A percentile compares a stretch with the other conserved stretches of the same genome.
Conservation (phyloP, 2,888 invertebrate genomes). For the Monoplex corrugatus region DNA sequence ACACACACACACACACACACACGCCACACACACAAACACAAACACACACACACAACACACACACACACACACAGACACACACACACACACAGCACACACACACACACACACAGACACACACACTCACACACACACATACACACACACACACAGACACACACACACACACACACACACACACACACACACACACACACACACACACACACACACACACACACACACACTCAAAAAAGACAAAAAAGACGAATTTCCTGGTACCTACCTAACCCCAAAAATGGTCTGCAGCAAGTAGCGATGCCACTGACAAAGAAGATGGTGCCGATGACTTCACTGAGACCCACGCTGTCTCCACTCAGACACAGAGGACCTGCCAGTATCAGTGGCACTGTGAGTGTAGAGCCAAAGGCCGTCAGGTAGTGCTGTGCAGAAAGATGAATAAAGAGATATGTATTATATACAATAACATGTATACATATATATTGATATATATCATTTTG, state of each 20-base stretch:
- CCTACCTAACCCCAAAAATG: conserved; percentile 79
- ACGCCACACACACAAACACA: too few species aligned
- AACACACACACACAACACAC: neutral
- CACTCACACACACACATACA: conserved; percentile 36
- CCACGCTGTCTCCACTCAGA: conserved; percentile 84
- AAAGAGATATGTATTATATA: too few species aligned
- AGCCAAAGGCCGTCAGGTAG: conserved; percentile 88
- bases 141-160: neutral
- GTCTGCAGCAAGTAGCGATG: conserved; percentile 79
- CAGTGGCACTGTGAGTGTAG: conserved; percentile 90
- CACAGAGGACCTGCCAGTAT: conserved; percentile 89
- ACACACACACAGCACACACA: neutral
- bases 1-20: too few species aligned
- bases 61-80: conserved; percentile 35
- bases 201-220: neutral
- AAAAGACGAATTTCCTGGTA: too few species aligned
- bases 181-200: neutral
- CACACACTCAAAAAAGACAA: neutral
- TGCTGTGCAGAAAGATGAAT: conserved; percentile 72
- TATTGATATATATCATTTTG: too few species aligned
- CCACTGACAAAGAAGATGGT: conserved; percentile 81
- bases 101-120: conserved; percentile 35
- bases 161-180: neutral
- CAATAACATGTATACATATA: too few species aligned
- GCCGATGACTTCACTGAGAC: conserved; percentile 77